Conservation (phyloP, 2,113 vertebrate genomes). For the Tichodroma muraria region DNA sequence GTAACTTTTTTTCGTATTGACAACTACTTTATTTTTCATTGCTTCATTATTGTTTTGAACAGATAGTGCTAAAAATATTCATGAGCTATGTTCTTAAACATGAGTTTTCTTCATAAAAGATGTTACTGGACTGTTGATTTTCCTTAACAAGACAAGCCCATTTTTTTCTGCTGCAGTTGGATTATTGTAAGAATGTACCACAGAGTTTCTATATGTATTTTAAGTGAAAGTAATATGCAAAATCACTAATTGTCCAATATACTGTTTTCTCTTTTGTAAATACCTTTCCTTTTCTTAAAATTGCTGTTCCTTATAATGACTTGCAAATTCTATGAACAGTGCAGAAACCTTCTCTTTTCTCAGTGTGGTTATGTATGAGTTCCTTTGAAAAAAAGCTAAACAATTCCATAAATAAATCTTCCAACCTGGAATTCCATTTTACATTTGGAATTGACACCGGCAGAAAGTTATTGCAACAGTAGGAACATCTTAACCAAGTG, state of each 20-base stretch:
- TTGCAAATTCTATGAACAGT: not conserved
- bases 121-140: not conserved
- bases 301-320: not conserved
- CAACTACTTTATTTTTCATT: not conserved
- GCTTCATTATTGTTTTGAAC: not conserved
- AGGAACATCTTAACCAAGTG: not conserved
- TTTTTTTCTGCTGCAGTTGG: not conserved
- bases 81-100: not conserved
- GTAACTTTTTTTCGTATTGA: not conserved
- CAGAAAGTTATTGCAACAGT: not conserved
- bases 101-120: not conserved
- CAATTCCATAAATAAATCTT: not conserved
- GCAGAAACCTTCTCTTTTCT: not conserved
- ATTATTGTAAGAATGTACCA: not conserved
- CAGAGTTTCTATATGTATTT: not conserved
- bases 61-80: not conserved
- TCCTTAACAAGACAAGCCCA: not conserved
- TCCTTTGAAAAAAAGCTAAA: not conserved
- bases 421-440: not conserved
- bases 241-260: not conserved
- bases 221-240: not conserved
- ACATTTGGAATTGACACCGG: not conserved
- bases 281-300: not conserved
- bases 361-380: not conserved
- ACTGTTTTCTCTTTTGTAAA: not conserved